Evolutionary conservation across 2,113 vertebrate genomes (phyloP).

Genomic region (Apodemus speciosus): DNA sequence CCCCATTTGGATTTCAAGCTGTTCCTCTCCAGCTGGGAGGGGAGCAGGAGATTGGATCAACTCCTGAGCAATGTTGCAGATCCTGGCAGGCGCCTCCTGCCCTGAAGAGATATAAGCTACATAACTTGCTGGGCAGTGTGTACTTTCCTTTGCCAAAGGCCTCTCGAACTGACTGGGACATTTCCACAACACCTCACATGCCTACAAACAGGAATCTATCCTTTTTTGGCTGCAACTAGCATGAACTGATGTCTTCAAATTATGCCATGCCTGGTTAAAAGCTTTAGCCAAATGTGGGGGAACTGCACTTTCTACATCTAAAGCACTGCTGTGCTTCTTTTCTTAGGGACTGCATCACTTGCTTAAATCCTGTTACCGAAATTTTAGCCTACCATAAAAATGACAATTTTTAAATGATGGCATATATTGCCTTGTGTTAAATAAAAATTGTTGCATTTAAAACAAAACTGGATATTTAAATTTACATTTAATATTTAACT

Average conservation of each 20-base stretch:
- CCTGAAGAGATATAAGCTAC: conserved; percentile 54
- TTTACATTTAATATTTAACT: conserved; percentile 45
- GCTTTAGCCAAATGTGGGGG: neutral
- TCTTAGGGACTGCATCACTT: neutral
- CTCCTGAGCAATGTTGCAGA: conserved; percentile 27
- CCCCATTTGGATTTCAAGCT: conserved; percentile 80
- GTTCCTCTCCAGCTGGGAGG: conserved; percentile 67
- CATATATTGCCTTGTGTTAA: neutral
- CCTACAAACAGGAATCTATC: conserved; percentile 21
- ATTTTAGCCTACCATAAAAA: neutral
- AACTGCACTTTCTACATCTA: neutral
- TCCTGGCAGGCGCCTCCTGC: conserved; percentile 29
- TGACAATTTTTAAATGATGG: neutral
- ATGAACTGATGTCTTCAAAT: neutral
- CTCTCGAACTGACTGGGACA: conserved; percentile 55
- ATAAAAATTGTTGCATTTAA: neutral
- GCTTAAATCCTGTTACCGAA: neutral
- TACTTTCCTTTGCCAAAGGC: conserved; percentile 67
- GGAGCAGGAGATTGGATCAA: conserved; percentile 45
- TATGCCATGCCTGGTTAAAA: conserved; percentile 4
- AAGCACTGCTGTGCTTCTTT: neutral
- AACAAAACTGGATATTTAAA: neutral
- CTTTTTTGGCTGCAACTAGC: neutral
- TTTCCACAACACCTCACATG: conserved; percentile 63
- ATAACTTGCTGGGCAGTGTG: conserved; percentile 54